Conservation (phyloP, 2,113 vertebrate genomes). For the Sitta europaea region DNA sequence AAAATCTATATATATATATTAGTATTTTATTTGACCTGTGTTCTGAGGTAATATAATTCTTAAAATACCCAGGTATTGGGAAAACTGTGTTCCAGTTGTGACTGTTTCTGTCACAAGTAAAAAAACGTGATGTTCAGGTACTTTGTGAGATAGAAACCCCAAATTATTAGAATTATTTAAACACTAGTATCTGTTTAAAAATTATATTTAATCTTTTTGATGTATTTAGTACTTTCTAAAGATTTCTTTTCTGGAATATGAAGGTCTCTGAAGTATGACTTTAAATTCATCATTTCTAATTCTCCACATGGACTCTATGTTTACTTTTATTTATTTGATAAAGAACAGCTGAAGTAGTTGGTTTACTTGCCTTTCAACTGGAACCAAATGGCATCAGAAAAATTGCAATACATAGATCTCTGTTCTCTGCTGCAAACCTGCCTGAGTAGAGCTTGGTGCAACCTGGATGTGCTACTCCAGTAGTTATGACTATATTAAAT, state of each 20-base stretch:
- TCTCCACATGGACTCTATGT: neutral
- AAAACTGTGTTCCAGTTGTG: neutral
- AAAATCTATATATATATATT: neutral
- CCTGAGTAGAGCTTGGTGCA: neutral
- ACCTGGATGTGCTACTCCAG: neutral
- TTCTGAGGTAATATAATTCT: neutral
- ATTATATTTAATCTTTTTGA: neutral
- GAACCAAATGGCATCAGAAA: neutral
- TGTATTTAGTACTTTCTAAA: neutral
- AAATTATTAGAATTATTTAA: fast-evolving
- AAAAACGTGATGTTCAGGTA: neutral
- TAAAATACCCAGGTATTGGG: neutral
- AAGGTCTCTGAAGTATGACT: neutral
- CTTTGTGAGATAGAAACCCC: neutral
- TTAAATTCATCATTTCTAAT: neutral
- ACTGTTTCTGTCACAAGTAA: neutral
- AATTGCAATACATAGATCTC: neutral
- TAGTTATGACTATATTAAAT: neutral
- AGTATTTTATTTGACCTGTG: neutral
- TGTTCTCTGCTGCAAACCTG: neutral
- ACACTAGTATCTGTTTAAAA: neutral
- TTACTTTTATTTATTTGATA: neutral
- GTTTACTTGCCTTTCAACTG: neutral
- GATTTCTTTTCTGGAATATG: neutral
- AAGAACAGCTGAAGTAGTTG: neutral